Conservation (phyloP, 2,113 vertebrate species). For the Diadophis punctatus region DNA sequence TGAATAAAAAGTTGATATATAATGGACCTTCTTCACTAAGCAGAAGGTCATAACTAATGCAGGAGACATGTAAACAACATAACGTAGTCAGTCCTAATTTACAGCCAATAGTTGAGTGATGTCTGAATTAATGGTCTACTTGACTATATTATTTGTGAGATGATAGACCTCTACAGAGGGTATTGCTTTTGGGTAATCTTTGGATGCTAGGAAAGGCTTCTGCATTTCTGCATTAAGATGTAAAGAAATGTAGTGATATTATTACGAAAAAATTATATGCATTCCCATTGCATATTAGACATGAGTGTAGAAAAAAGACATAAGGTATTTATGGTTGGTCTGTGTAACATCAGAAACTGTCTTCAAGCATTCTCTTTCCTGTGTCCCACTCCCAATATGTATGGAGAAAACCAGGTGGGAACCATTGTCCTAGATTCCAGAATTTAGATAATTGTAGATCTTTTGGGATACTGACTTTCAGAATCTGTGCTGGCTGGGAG, state of each 20-base stretch:
- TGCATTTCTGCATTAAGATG: neutral
- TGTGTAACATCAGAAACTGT: neutral
- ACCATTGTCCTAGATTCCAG: neutral
- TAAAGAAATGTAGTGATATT: neutral
- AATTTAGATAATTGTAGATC: neutral
- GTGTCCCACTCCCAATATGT: neutral
- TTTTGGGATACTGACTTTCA: neutral
- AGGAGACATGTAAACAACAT: neutral
- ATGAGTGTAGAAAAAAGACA: neutral
- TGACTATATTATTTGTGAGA: neutral
- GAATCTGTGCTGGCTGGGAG: neutral
- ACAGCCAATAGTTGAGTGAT: neutral
- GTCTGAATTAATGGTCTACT: neutral
- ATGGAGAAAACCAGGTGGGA: neutral
- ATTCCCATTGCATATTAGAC: neutral
- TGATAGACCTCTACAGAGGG: neutral
- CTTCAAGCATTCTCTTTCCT: neutral
- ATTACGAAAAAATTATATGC: neutral
- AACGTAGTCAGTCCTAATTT: neutral
- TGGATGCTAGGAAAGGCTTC: neutral
- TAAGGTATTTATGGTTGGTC: neutral
- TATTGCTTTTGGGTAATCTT: neutral
- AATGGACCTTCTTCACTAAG: neutral
- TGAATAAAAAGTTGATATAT: neutral
- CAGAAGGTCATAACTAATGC: neutral